Evolutionary conservation across 2,888 invertebrate genomes (phyloP).

Genomic region (Folsomia candida): DNA sequence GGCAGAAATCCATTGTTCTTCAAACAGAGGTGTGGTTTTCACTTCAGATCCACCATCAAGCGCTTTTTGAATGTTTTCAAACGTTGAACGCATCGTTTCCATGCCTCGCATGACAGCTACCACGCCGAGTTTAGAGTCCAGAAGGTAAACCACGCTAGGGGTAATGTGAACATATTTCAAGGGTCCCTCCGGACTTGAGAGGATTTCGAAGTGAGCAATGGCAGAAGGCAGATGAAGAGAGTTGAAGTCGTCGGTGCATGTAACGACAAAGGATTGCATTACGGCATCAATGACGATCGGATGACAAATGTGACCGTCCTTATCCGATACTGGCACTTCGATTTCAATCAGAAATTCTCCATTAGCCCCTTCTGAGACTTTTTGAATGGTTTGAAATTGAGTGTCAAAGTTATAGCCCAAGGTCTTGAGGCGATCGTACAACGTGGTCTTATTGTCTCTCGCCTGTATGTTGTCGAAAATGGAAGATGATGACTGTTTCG

Average conservation of each 20-base stretch:
- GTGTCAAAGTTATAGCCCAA: neutral
- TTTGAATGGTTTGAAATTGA: neutral
- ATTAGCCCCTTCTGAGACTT: neutral
- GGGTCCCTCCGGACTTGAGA: neutral
- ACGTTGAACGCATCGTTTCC: neutral
- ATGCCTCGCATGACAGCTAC: neutral
- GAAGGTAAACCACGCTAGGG: neutral
- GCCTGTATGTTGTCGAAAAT: neutral
- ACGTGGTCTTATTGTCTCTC: neutral
- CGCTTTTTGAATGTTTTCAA: neutral
- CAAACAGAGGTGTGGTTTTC: neutral
- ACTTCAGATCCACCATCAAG: neutral
- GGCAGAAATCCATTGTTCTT: neutral
- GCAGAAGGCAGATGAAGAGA: neutral
- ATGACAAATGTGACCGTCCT: neutral
- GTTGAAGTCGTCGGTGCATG: neutral
- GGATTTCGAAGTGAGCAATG: neutral
- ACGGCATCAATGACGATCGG: neutral
- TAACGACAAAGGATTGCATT: neutral
- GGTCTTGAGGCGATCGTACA: neutral
- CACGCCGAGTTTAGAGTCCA: neutral
- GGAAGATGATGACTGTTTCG: neutral
- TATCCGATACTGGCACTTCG: neutral
- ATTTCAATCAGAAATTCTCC: neutral
- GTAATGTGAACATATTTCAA: neutral